phyloP scores from a whole-genome alignment of 2,797 vertebrate species.

The Forpus xanthops region DNA sequence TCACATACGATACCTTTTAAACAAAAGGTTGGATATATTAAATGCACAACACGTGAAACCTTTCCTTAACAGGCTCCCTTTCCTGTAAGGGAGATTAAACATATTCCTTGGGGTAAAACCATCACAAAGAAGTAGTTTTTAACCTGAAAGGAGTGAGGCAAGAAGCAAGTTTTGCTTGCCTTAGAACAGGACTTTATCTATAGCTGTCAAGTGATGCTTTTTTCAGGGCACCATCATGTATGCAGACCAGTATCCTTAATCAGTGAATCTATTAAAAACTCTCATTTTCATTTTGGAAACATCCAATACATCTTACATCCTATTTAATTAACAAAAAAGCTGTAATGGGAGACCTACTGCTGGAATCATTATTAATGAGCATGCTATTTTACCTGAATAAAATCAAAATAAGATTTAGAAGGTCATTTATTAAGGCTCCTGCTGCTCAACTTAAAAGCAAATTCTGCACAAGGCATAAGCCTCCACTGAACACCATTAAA shows the following conservation, averaged over 20 bases:
- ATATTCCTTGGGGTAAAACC: background rate
- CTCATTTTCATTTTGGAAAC: conserved; percentile 27
- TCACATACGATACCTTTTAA: conserved; percentile 77
- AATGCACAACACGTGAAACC: background rate
- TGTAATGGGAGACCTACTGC: background rate
- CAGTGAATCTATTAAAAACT: conserved; percentile 40
- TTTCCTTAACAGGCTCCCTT: background rate
- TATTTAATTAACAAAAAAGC: conserved; percentile 46
- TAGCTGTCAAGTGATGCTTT: background rate
- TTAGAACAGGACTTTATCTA: background rate
- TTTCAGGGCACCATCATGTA: conserved; percentile 10
- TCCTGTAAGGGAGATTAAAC: background rate
- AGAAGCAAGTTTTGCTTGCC: background rate
- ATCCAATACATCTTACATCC: conserved; percentile 33
- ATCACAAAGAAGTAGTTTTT: background rate
- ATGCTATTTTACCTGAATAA: conserved; percentile 38
- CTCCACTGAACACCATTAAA: conserved; percentile 8
- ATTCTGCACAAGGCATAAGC: background rate
- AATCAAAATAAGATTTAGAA: conserved; percentile 49
- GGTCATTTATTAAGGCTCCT: conserved; percentile 34
- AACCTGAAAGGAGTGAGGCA: background rate
- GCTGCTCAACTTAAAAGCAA: conserved; percentile 14
- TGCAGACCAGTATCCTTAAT: background rate
- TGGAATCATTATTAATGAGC: conserved; percentile 28
- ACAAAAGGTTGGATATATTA: conserved; percentile 16